Evolutionary conservation across 92 coral and sea anemone species (phyloP), one percentile per base, ranked within the genome.

Genomic region (Muricea muricata): DNA sequence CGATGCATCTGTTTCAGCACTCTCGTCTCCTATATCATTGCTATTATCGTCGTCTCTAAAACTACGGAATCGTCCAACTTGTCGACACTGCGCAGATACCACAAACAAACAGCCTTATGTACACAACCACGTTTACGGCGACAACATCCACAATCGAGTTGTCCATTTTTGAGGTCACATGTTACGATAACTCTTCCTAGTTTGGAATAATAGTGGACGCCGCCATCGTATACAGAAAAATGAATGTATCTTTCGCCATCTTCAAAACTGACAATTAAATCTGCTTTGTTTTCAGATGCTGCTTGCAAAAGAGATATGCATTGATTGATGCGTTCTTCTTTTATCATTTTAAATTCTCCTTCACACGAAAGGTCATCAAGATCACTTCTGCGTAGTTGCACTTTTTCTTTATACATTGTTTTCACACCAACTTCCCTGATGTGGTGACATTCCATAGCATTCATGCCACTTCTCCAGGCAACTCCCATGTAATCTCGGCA

Each of bases 391-490:
- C 56, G 45, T 55, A 87, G 61, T 1, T 15, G 50, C 37, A 71
- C 86, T 9, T n/a, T 39, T 76, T 1, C 69, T 75, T 8, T 54
- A 78, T 37, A 37, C 9, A 9, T 18, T 55, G 39, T 78, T 87
- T 2, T 18, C 72, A 37, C 84, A 58, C 65, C 76, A 61, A 28
- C 37, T 71, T 37, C 42, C 7, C 87, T 89, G 29, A 84, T 89
- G 24, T 81, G 73, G 39, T 85, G 41, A 14, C 42, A 88, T 68
- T 57, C 88, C 90, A 14, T 54, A 73, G 58, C 91, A 85, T 88
- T 84, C 42, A 91, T 20, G 7, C 89, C 88, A 88, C 90, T 88
- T 42, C 85, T 85, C 94, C 94, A 88, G 3, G 92, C 92, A 45
- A 91, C 83, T 23, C 73, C 81, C 88, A 88, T 88, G 25, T 73